Evolutionary conservation across 2,888 invertebrate genomes (phyloP).

Genomic region (Entomobrya proxima): DNA sequence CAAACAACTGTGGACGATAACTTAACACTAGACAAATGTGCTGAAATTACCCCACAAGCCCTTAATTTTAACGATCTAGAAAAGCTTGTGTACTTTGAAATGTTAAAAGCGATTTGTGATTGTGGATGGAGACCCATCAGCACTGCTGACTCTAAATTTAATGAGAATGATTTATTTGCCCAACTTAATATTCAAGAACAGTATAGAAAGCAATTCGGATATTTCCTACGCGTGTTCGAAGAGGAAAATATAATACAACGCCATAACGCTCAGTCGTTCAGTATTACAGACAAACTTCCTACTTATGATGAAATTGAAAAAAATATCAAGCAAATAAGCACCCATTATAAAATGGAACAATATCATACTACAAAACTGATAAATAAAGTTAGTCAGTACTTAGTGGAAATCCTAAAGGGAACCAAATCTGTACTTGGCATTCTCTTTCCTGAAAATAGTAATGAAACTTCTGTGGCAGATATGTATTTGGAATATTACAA

Average conservation of each 20-base stretch:
- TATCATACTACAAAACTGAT: not conserved
- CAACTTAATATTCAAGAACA: not conserved
- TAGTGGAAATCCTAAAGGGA: constrained; percentile 24
- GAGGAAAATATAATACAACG: not conserved
- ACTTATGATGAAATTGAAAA: not conserved
- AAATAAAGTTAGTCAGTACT: constrained; percentile 7
- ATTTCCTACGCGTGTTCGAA: not conserved
- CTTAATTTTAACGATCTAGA: not conserved
- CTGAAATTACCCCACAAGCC: not conserved
- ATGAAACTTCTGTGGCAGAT: not conserved
- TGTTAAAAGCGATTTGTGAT: not conserved
- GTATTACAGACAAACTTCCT: not conserved
- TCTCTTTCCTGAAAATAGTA: constrained; percentile 41
- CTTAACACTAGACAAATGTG: not conserved
- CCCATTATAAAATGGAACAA: not conserved
- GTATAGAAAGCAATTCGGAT: not conserved
- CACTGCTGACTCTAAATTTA: not conserved
- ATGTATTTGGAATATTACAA: not conserved
- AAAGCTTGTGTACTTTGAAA: not conserved
- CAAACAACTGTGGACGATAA: not conserved
- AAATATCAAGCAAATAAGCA: not conserved
- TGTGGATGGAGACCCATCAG: constrained; percentile 30
- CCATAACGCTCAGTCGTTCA: not conserved
- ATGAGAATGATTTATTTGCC: not conserved
- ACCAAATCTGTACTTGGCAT: not conserved